A percentile compares a stretch with the other conserved stretches of the same genome.
Evolutionary conservation across 2,797 vertebrate species (phyloP).

Genomic region (Odontamblyopus lacepedii): DNA sequence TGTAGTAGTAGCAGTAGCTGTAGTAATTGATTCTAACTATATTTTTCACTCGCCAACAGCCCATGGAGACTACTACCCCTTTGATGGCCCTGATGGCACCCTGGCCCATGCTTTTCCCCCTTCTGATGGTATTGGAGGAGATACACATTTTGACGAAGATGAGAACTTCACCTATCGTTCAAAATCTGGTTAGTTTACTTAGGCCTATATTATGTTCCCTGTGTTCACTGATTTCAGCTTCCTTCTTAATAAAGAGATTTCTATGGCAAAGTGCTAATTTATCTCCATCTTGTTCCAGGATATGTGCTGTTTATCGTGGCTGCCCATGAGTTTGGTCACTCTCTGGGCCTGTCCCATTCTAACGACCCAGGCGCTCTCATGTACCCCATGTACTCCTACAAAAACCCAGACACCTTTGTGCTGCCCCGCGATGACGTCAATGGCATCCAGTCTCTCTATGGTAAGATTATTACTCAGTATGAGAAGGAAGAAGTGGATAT

Average conservation of each 20-base stretch:
- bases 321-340: constrained; percentile 80
- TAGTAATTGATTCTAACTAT: background rate
- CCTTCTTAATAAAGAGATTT: background rate
- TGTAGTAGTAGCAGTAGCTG: background rate
- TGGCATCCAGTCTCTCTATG: constrained; percentile 77
- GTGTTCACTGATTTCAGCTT: background rate
- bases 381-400: constrained; percentile 67
- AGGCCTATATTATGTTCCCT: too few species aligned
- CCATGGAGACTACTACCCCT: constrained; percentile 82
- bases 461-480: constrained; percentile 35
- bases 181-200: constrained; percentile 51
- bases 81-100: constrained; percentile 77
- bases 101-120: constrained; percentile 88
- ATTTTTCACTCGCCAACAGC: constrained; percentile 59
- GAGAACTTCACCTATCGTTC: constrained; percentile 80
- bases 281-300: constrained; percentile 47
- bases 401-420: constrained; percentile 60
- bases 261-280: background rate
- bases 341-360: constrained; percentile 76
- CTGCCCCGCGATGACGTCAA: constrained; percentile 69
- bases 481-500: background rate
- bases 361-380: constrained; percentile 70
- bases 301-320: constrained; percentile 76
- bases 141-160: constrained; percentile 89
- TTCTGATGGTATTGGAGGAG: constrained; percentile 77